A percentile compares a stretch with the other conserved stretches of the same genome.
Conservation (phyloP, 2,888 invertebrate genomes). For the Parnassius glacialis region DNA sequence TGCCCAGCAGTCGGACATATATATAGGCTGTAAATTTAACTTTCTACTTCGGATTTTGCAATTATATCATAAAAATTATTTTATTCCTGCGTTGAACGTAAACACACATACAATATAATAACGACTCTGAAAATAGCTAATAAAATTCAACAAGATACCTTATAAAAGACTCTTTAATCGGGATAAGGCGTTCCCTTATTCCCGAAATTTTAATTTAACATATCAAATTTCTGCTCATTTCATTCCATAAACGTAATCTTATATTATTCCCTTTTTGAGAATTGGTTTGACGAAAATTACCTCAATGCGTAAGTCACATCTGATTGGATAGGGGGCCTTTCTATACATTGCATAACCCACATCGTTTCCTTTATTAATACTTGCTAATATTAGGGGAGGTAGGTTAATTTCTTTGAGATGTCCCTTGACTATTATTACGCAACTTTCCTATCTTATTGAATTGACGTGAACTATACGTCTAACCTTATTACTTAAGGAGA, state of each 20-base stretch:
- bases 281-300: slow-evolving; percentile 24
- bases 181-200: no score
- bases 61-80: no score
- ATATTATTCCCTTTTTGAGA: slow-evolving; percentile 14
- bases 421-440: slow-evolving; percentile 43
- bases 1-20: no score
- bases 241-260: slow-evolving; percentile 7
- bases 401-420: slow-evolving; percentile 50
- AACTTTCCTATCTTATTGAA: slow-evolving; percentile 40
- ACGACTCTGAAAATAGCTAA: no score
- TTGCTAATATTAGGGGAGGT: slow-evolving; percentile 50
- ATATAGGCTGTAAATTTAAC: no score
- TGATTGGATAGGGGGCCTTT: slow-evolving; percentile 21
- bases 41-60: no score
- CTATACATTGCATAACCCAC: slow-evolving; percentile 36
- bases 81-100: no score
- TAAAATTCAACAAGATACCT: no score
- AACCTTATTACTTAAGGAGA: slow-evolving; percentile 16
- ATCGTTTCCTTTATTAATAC: slow-evolving; percentile 56
- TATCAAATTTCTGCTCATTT: slow-evolving; percentile 4
- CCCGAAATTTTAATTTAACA: slow-evolving; percentile 5
- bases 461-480: slow-evolving; percentile 29
- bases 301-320: slow-evolving; percentile 23
- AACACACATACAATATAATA: no score
- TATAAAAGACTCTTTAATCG: no score